Base-by-base conservation (phyloP, 2,888 invertebrate genomes). In the Caenorhabditis zanzibari region DNA sequence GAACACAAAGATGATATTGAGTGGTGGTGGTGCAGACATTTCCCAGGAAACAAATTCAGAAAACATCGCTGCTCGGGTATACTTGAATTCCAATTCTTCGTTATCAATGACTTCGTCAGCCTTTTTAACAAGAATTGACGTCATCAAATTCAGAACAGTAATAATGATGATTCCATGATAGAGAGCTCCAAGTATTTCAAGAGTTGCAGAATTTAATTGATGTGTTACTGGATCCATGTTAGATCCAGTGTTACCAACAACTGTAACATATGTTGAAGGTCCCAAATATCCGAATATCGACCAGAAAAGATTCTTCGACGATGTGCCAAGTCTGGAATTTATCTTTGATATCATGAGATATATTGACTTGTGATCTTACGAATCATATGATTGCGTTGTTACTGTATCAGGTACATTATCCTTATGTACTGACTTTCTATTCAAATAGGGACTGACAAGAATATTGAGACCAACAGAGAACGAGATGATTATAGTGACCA, bases 1-100 rank as follows among this genome's bases (percentile, higher is more conserved):
- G 32, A 63, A 26, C 3, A 88, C 41, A 24, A 74, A 75, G 19
- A 88, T 19, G 28, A 90, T 32, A 54, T 90, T 90, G 68, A 89
- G 84, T 9, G 90, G 90, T 9, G 90, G 90, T n/a, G 90, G 90
- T 7, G 90, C 86, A 22, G 89, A 82, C 64, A 77, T 79, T 10
- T 75, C 74, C 69, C 84, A 85, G 28, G 89, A 81, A 56, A 85
- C 49, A 61, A 82, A 90, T 79, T 91, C 91, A 19, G 85, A 68
- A 80, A 86, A 88, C 44, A 91, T 88, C 28, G 85, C 85, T 5
- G 88, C 85, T 16, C 89, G 84, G 2, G 88, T 86, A 79, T 81
- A 90, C 75, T 91, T 91, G 89, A 89, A 91, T 74, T 91, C 91
- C 66, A 85, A 66, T 49, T 90, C 90, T 76, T 90, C 89, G 73